A percentile compares a stretch with the other conserved stretches of the same genome.
Evolutionary conservation across 2,797 vertebrate species (phyloP).

Genomic region (Peromyscus nudipes): DNA sequence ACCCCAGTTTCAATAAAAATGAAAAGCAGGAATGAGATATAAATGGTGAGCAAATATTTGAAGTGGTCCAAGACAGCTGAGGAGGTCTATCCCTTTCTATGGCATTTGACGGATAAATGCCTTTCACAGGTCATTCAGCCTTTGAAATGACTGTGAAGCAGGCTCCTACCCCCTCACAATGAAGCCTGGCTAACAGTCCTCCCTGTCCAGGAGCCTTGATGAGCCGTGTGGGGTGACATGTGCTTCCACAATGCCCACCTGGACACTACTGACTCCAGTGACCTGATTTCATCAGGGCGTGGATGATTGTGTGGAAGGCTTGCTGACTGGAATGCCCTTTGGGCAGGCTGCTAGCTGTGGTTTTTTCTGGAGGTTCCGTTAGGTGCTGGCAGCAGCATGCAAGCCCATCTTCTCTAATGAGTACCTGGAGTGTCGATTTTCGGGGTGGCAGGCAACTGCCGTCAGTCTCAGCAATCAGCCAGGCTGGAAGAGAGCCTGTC

Average conservation of each 20-base stretch:
- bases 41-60: constrained; percentile 42
- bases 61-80: background rate
- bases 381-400: background rate
- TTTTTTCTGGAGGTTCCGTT: constrained; percentile 6
- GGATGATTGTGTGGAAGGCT: background rate
- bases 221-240: background rate
- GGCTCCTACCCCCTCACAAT: background rate
- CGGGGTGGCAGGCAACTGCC: background rate
- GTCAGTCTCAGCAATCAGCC: constrained; percentile 11
- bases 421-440: background rate
- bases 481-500: background rate
- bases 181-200: background rate
- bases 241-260: background rate
- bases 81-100: background rate
- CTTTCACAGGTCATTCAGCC: background rate
- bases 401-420: background rate
- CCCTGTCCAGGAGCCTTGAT: background rate
- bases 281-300: background rate
- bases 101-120: background rate
- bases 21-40: constrained; percentile 24
- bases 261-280: background rate
- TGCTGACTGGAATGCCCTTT: background rate
- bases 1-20: constrained; percentile 35
- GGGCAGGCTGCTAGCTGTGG: background rate
- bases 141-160: background rate